Conservation (phyloP, 1,140 invertebrate species). For the Asobara japonica region DNA sequence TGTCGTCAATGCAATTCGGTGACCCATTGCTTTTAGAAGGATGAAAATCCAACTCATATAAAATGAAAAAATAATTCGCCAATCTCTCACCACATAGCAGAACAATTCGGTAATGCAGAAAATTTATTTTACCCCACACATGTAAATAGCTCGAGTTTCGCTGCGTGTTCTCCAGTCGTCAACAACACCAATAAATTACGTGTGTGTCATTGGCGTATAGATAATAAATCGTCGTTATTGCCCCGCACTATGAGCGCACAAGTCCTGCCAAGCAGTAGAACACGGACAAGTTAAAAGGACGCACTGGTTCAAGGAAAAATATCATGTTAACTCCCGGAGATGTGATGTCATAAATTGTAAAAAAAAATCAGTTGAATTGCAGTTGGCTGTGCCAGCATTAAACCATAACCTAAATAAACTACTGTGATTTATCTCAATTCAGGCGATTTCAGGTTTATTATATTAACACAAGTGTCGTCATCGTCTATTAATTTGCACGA, state of each 20-base stretch:
- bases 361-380: background rate
- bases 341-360: constrained; percentile 26
- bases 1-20: too few relatives aligned
- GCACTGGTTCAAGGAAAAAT: constrained; percentile 15
- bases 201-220: constrained; percentile 30
- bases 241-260: constrained; percentile 18
- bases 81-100: too few relatives aligned
- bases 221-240: constrained; percentile 40
- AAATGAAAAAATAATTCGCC: too few relatives aligned
- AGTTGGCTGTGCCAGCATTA: background rate
- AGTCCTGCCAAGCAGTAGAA: background rate
- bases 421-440: background rate
- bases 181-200: constrained; percentile 36
- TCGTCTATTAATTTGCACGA: constrained; percentile 16
- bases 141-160: background rate
- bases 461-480: background rate
- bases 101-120: background rate
- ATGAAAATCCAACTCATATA: background rate
- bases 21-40: too few relatives aligned
- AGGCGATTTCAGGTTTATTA: constrained; percentile 4
- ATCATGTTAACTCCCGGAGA: background rate
- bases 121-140: background rate
- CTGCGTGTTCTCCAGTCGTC: constrained; percentile 20
- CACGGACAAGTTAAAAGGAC: background rate
- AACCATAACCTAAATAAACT: constrained; percentile 28